phyloP scores from a whole-genome alignment of 2,797 vertebrate species.

The Lepidocolaptes lacrymiger region DNA sequence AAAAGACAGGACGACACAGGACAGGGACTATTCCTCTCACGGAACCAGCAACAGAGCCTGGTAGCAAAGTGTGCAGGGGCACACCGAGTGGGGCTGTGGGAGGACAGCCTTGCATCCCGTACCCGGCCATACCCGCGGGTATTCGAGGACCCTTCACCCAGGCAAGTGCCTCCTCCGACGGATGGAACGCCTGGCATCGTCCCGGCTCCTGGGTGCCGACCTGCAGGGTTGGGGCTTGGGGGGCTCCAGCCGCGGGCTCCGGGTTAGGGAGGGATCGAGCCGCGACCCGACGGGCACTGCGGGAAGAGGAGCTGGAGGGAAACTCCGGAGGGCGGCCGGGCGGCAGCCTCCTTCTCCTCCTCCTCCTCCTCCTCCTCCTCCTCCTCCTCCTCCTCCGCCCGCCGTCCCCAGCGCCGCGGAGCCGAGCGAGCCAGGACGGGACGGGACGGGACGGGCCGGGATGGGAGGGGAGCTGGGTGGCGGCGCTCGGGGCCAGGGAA shows the following conservation, averaged over 20 bases:
- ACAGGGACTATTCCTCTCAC: no score
- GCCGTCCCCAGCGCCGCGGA: not conserved
- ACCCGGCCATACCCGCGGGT: not conserved
- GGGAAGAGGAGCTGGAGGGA: not conserved
- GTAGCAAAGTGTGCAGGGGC: rapidly evolving
- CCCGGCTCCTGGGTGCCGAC: no score
- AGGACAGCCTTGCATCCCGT: rapidly evolving
- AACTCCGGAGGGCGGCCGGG: not conserved
- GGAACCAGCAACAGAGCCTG: not conserved
- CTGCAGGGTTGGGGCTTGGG: no score
- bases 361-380: no score
- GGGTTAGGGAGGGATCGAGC: not conserved
- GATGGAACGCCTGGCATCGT: not conserved
- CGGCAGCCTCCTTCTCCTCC: not conserved
- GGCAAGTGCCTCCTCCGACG: rapidly evolving
- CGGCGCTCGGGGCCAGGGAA: not conserved
- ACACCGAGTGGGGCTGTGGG: rapidly evolving
- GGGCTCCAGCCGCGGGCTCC: not conserved
- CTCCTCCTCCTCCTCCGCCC: not conserved
- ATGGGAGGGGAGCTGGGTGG: not conserved
- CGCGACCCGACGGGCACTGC: not conserved
- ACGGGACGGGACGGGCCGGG: no score
- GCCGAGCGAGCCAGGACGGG: not conserved
- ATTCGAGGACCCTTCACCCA: not conserved
- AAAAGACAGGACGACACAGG: not conserved